Percentiles rank a stretch among this genome's conserved stretches.
Conservation (phyloP, 2,797 vertebrate genomes). For the Hoplostethus atlanticus region DNA sequence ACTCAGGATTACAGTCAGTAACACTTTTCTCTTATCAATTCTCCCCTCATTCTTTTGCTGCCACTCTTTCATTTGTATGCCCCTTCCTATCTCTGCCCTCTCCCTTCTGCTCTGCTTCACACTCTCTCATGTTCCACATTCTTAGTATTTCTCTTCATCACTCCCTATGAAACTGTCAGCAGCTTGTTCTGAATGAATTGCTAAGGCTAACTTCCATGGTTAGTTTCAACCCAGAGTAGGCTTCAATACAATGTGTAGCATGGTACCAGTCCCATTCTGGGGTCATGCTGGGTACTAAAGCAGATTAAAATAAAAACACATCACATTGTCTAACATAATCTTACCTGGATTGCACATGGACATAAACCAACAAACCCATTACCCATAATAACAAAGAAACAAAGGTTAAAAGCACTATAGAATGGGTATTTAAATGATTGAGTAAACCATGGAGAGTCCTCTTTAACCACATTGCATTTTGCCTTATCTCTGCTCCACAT, state of each 20-base stretch:
- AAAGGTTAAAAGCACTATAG: not conserved
- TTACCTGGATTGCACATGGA: not conserved
- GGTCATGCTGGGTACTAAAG: not conserved
- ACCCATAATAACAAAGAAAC: not conserved
- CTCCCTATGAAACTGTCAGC: conserved; percentile 24
- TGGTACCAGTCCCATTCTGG: conserved; percentile 10
- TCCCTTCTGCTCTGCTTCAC: conserved; percentile 23
- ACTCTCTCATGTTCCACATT: conserved; percentile 11
- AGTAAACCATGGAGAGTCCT: conserved; percentile 1
- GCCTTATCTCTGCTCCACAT: conserved; percentile 1
- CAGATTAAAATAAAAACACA: conserved; percentile 19
- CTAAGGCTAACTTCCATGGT: too few relatives aligned
- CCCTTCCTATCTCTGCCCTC: not conserved
- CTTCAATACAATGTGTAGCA: not conserved
- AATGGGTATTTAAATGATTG: not conserved
- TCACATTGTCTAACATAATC: not conserved
- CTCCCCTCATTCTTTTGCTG: conserved; percentile 33
- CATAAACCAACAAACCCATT: not conserved
- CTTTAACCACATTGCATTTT: not conserved
- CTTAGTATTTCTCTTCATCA: conserved; percentile 4
- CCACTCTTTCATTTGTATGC: conserved; percentile 32
- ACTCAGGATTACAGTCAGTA: conserved; percentile 45
- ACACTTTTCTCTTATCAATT: conserved; percentile 33
- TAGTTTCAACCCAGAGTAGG: too few relatives aligned
- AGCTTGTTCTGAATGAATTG: not conserved